A percentile compares a stretch with the other conserved stretches of the same genome.
phyloP scores from a whole-genome alignment of 1,140 invertebrate species.

The Rhysida immarginata region DNA sequence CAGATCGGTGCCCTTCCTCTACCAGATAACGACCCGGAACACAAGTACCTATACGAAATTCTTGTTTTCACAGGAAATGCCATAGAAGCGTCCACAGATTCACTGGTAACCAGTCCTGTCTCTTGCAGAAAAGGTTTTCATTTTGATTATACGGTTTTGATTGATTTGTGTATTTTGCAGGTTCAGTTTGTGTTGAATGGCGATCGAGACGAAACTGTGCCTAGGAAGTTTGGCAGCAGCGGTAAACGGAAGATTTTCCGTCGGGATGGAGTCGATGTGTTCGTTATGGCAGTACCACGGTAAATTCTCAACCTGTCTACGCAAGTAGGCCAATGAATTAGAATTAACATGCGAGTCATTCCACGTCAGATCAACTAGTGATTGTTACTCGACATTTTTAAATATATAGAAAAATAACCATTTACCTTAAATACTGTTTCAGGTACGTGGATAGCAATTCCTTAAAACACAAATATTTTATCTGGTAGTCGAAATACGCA shows the following conservation, averaged over 20 bases:
- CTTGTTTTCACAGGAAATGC: slow-evolving; percentile 36
- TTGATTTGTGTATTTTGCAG: not conserved
- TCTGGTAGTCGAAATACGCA: too few relatives aligned
- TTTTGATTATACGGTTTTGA: not conserved
- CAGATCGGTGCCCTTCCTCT: slow-evolving; percentile 34
- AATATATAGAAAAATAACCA: too few relatives aligned
- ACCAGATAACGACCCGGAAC: slow-evolving; percentile 34
- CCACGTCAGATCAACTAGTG: too few relatives aligned
- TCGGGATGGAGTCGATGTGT: not conserved
- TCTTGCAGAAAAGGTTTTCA: not conserved
- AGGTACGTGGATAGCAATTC: too few relatives aligned
- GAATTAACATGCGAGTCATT: too few relatives aligned
- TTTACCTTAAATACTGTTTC: too few relatives aligned
- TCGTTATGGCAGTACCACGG: not conserved
- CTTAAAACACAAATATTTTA: too few relatives aligned
- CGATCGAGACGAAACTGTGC: not conserved
- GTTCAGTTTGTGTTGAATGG: not conserved
- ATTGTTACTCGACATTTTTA: too few relatives aligned
- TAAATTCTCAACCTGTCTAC: too few relatives aligned
- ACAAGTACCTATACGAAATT: slow-evolving; percentile 40
- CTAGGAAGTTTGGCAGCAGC: slow-evolving; percentile 11
- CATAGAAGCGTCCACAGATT: slow-evolving; percentile 35
- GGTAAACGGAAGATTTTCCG: slow-evolving; percentile 13
- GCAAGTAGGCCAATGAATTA: too few relatives aligned
- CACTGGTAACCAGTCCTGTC: slow-evolving; percentile 26